Percentiles rank a stretch among this genome's conserved stretches.
Evolutionary conservation across 2,113 vertebrate genomes (phyloP).

Genomic region (Clinocottus analis): DNA sequence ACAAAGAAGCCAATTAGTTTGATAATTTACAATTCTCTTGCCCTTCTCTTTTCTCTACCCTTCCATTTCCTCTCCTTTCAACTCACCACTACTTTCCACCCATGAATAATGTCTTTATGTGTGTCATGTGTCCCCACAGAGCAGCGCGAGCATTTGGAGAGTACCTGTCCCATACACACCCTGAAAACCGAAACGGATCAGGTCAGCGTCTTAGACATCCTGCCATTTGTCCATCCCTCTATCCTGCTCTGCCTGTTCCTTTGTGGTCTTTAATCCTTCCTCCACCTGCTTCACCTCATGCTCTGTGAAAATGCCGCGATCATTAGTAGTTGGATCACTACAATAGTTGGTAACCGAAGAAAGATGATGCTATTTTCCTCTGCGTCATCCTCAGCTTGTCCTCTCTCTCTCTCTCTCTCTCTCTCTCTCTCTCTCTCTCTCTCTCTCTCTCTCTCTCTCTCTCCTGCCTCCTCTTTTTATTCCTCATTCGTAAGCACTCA

Average conservation of each 20-base stretch:
- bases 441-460: not conserved
- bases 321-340: slow-evolving; percentile 35
- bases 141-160: slow-evolving; percentile 97
- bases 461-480: slow-evolving; percentile 7
- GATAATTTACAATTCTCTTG: slow-evolving; percentile 65
- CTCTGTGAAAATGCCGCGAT: slow-evolving; percentile 49
- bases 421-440: not conserved
- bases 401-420: not conserved
- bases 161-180: slow-evolving; percentile 95
- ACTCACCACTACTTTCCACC: slow-evolving; percentile 32
- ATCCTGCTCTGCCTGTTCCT: slow-evolving; percentile 42
- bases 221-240: slow-evolving; percentile 54
- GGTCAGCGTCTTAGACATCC: slow-evolving; percentile 84
- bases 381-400: slow-evolving; percentile 29
- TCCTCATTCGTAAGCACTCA: not conserved
- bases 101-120: slow-evolving; percentile 67
- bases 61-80: slow-evolving; percentile 22
- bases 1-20: slow-evolving; percentile 76
- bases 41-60: slow-evolving; percentile 30
- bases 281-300: slow-evolving; percentile 48
- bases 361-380: slow-evolving; percentile 34
- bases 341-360: slow-evolving; percentile 41
- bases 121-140: slow-evolving; percentile 84
- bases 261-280: slow-evolving; percentile 40
- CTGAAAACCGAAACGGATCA: slow-evolving; percentile 94